Percentiles rank a stretch among this genome's conserved stretches.
phyloP scores from a whole-genome alignment of 2,113 vertebrate species.

The Melanotaenia duboulayi region DNA sequence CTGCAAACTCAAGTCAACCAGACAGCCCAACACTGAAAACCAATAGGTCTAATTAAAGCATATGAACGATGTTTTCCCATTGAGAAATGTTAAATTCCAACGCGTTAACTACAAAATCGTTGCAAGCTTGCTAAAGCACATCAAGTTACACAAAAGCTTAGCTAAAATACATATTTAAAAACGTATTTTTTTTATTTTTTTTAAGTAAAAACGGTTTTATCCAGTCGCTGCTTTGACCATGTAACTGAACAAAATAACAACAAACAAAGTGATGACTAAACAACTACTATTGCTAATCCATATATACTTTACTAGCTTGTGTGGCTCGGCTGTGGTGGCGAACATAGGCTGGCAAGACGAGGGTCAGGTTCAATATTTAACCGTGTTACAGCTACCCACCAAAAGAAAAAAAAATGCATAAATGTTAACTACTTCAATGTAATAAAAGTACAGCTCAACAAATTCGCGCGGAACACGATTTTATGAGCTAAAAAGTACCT shows the following conservation, averaged over 20 bases:
- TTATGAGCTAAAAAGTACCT: neutral
- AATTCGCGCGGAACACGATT: neutral
- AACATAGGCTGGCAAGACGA: neutral
- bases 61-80: neutral
- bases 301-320: neutral
- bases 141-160: neutral
- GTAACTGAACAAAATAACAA: neutral
- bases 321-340: neutral
- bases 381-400: neutral
- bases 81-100: neutral
- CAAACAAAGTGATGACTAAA: neutral
- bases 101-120: neutral
- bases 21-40: neutral
- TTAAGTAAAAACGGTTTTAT: neutral
- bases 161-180: no score
- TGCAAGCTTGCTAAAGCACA: neutral
- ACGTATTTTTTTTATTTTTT: no score
- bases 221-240: neutral
- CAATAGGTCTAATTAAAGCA: neutral
- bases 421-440: neutral
- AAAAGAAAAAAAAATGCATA: neutral
- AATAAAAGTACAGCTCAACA: neutral
- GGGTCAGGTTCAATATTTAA: constrained; percentile 22
- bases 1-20: constrained; percentile 11
- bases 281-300: no score